Conservation (phyloP, 2,888 invertebrate genomes). For the Buathra laborator region DNA sequence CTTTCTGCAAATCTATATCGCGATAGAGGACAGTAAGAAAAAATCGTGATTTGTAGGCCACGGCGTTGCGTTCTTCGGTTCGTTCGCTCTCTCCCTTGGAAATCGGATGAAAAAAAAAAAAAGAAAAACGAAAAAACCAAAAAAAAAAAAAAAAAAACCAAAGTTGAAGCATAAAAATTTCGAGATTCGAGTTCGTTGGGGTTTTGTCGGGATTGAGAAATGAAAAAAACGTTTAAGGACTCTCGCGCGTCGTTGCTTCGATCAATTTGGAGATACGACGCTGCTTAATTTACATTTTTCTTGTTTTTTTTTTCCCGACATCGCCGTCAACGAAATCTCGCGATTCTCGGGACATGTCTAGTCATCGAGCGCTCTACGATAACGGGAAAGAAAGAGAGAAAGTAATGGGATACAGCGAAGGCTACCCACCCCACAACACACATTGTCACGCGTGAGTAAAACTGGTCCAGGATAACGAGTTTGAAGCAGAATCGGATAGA, state of each 20-base stretch:
- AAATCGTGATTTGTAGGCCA: slow-evolving; percentile 61
- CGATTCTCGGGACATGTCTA: slow-evolving; percentile 56
- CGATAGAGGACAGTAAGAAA: slow-evolving; percentile 67
- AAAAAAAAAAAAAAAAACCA: slow-evolving; percentile 8
- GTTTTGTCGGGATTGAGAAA: slow-evolving; percentile 30
- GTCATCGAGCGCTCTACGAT: slow-evolving; percentile 56
- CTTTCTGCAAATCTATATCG: slow-evolving; percentile 69
- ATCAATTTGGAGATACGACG: slow-evolving; percentile 4
- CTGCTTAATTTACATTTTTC: slow-evolving; percentile 28
- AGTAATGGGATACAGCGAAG: background rate
- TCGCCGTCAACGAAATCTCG: slow-evolving; percentile 52
- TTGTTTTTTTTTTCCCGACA: slow-evolving; percentile 36
- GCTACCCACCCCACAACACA: slow-evolving; percentile 27
- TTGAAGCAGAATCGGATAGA: slow-evolving; percentile 18
- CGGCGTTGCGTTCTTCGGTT: slow-evolving; percentile 65
- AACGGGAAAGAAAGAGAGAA: slow-evolving; percentile 37
- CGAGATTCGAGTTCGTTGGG: slow-evolving; percentile 59
- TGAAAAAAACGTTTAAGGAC: slow-evolving; percentile 35
- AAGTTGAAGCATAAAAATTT: slow-evolving; percentile 7
- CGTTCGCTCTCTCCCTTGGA: slow-evolving; percentile 47
- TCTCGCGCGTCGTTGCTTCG: slow-evolving; percentile 33
- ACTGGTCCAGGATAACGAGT: slow-evolving; percentile 39
- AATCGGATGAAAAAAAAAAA: slow-evolving; percentile 5
- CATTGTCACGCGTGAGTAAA: slow-evolving; percentile 55
- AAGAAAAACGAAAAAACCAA: slow-evolving; percentile 7